These are phyloP conservation scores for Miniopterus natalensis DNA, from an alignment of 2,113 vertebrate genomes.

Conservation along the genomic window DNA sequence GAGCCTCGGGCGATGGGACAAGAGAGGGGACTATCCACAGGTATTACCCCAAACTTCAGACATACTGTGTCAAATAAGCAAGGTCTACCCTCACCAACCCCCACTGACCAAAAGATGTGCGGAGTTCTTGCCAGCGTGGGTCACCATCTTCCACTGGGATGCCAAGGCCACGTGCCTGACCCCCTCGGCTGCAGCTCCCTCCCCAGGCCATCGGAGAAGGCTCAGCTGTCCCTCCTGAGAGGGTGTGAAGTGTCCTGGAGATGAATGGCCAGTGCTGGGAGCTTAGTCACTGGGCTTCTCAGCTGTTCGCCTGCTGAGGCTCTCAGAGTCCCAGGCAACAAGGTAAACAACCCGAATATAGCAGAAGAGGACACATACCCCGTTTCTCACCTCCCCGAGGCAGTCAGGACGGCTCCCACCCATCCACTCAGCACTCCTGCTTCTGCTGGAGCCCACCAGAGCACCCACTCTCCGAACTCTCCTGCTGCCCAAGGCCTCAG, in stretches of 20 bases:
- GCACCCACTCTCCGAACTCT: not conserved
- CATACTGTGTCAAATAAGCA: not conserved
- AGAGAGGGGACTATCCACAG: not conserved
- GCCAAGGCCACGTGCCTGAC: constrained; percentile 60
- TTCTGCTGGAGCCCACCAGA: not conserved
- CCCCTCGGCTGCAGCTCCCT: constrained; percentile 34
- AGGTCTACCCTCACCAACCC: not conserved
- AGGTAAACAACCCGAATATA: constrained; percentile 73
- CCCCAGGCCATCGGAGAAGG: constrained; percentile 67
- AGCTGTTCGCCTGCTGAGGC: constrained; percentile 68
- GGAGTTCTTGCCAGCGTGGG: not conserved
- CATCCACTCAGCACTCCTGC: not conserved
- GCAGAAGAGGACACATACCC: constrained; percentile 25
- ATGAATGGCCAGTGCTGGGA: constrained; percentile 1
- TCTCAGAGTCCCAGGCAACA: constrained; percentile 66
- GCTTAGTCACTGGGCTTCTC: constrained; percentile 76
- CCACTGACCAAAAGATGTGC: not conserved
- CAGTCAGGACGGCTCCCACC: not conserved
- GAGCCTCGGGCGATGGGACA: not conserved
- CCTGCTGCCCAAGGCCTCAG: fast-evolving
- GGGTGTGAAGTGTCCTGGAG: constrained; percentile 70
- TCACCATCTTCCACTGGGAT: constrained; percentile 9
- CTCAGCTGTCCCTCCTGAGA: constrained; percentile 73
- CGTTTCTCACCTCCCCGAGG: constrained; percentile 9
- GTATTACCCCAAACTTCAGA: constrained; percentile 56